Evolutionary conservation across 2,113 vertebrate species (phyloP).

Genomic region (Lethenteron camtschaticum): DNA sequence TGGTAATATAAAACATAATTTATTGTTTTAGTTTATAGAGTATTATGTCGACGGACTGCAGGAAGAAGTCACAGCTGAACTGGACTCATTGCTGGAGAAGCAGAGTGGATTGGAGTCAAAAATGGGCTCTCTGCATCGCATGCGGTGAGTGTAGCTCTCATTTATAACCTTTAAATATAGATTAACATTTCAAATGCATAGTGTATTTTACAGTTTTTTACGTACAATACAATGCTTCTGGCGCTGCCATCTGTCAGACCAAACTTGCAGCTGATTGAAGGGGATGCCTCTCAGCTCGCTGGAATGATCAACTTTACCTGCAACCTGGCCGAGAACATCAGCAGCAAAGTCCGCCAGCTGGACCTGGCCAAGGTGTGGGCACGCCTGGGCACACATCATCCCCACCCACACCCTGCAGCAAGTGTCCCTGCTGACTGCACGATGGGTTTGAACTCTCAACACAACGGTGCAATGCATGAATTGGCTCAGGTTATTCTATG

Average conservation of each 20-base stretch:
- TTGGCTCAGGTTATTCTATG: no score
- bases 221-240: no score
- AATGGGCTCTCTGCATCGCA: constrained; percentile 66
- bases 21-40: not conserved
- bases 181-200: not conserved
- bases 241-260: constrained; percentile 28
- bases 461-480: no score
- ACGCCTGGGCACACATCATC: not conserved
- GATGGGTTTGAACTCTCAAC: no score
- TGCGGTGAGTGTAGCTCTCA: constrained; percentile 38
- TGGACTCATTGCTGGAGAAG: constrained; percentile 53
- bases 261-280: constrained; percentile 74
- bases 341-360: constrained; percentile 81
- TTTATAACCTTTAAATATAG: accelerated
- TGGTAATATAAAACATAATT: not conserved
- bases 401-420: not conserved
- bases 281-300: constrained; percentile 70
- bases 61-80: constrained; percentile 47
- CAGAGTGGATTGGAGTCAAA: constrained; percentile 56
- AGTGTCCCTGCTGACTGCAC: no score
- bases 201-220: not conserved
- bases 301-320: constrained; percentile 95
- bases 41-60: constrained; percentile 17
- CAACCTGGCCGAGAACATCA: constrained; percentile 83
- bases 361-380: constrained; percentile 67